Conservation (phyloP, 2,113 vertebrate species). For the Sporophila hypoxantha region DNA sequence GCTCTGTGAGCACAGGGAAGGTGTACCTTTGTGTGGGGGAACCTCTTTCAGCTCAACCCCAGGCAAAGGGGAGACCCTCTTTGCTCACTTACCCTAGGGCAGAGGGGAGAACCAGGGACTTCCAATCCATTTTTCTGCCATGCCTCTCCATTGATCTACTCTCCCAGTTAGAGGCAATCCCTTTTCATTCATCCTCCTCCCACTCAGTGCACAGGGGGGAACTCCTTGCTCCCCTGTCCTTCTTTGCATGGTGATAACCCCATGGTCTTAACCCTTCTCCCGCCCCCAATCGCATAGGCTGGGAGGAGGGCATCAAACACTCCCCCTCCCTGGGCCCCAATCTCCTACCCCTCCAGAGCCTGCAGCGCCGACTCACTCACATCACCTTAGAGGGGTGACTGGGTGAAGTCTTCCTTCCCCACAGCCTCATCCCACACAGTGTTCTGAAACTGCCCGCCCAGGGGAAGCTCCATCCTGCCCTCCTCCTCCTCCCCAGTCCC, state of each 20-base stretch:
- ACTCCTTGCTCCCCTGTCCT: not conserved
- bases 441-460: conserved; percentile 23
- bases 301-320: not conserved
- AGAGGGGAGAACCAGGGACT: not conserved
- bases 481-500: not conserved
- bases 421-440: conserved; percentile 35
- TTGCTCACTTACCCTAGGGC: not conserved
- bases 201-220: too few relatives aligned
- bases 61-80: not conserved
- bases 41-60: not conserved
- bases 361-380: not conserved
- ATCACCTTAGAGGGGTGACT: not conserved
- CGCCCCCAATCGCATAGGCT: not conserved
- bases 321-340: not conserved
- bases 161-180: not conserved
- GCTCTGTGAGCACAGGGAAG: not conserved
- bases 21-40: not conserved
- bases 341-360: conserved; percentile 42
- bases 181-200: not conserved
- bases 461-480: conserved; percentile 33
- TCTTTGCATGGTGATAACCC: not conserved
- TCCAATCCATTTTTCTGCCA: not conserved
- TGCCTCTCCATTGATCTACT: not conserved
- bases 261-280: not conserved
- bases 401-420: conserved; percentile 26